Evolutionary conservation across 2,888 invertebrate genomes (phyloP).

Genomic region (Lasius fuliginosus): DNA sequence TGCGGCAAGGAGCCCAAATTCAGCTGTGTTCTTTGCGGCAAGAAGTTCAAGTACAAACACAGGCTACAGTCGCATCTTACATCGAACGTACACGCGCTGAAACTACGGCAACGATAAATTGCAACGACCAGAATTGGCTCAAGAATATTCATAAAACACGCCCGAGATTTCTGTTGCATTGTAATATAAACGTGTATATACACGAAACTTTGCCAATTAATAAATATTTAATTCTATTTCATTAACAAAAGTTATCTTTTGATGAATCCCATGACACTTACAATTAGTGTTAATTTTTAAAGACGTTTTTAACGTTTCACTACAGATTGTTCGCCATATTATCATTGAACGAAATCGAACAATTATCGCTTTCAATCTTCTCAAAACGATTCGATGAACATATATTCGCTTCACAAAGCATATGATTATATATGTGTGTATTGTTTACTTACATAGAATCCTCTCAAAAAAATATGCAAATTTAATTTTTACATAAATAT

Average conservation of each 20-base stretch:
- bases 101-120: conserved; percentile 43
- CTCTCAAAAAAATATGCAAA: background rate
- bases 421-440: background rate
- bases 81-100: conserved; percentile 65
- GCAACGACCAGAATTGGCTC: background rate
- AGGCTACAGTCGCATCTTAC: conserved; percentile 81
- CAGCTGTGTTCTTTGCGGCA: conserved; percentile 83
- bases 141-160: background rate
- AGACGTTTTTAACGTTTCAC: too few species aligned
- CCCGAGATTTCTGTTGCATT: background rate
- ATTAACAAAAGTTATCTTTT: conserved; percentile 16
- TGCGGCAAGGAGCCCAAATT: conserved; percentile 85
- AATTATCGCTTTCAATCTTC: background rate
- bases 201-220: conserved; percentile 29
- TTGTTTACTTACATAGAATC: background rate
- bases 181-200: background rate
- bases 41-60: conserved; percentile 83
- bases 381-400: conserved; percentile 2
- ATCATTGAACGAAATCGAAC: background rate
- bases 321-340: background rate
- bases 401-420: background rate
- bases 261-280: conserved; percentile 7
- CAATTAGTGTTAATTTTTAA: background rate
- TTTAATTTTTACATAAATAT: conserved; percentile 22
- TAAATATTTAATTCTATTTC: conserved; percentile 60